These are phyloP conservation scores for Kryptolebias ocellatus DNA, from an alignment of 2,797 vertebrate species.

Conservation along the genomic window DNA sequence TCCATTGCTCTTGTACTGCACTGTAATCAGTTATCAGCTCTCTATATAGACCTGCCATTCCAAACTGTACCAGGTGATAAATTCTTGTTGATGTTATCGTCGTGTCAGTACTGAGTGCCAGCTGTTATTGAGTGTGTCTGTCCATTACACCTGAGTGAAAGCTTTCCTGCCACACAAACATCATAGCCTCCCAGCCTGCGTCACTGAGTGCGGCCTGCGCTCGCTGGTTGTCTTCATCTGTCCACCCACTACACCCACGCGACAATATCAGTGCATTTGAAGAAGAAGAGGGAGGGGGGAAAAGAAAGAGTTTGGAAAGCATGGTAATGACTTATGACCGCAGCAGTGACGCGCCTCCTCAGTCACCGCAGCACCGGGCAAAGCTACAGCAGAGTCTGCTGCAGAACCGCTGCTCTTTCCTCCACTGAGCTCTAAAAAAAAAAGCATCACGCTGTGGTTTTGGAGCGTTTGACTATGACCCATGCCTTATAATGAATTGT, in stretches of 20 bases:
- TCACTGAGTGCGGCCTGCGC: conserved; percentile 66
- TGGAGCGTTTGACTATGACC: conserved; percentile 48
- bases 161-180: conserved; percentile 38
- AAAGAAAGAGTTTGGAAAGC: conserved; percentile 70
- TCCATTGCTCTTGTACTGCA: too few species aligned
- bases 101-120: conserved; percentile 5
- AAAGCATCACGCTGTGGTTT: conserved; percentile 42
- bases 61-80: neutral
- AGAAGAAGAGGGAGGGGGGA: conserved; percentile 3
- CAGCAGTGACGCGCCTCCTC: conserved; percentile 72
- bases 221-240: conserved; percentile 47
- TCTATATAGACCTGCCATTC: neutral
- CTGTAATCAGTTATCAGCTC: neutral
- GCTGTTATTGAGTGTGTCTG: conserved; percentile 32
- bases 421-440: conserved; percentile 47
- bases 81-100: conserved; percentile 9
- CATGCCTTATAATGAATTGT: conserved; percentile 40
- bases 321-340: conserved; percentile 73
- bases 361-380: conserved; percentile 67
- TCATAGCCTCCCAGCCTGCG: conserved; percentile 60
- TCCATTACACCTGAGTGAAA: conserved; percentile 49
- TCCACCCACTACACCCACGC: conserved; percentile 67
- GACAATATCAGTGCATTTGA: conserved; percentile 59
- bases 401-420: conserved; percentile 56
- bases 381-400: conserved; percentile 56